Percentiles rank a stretch among this genome's conserved stretches.
Conservation (phyloP, 2,888 invertebrate species). For the Teleogryllus oceanicus region DNA sequence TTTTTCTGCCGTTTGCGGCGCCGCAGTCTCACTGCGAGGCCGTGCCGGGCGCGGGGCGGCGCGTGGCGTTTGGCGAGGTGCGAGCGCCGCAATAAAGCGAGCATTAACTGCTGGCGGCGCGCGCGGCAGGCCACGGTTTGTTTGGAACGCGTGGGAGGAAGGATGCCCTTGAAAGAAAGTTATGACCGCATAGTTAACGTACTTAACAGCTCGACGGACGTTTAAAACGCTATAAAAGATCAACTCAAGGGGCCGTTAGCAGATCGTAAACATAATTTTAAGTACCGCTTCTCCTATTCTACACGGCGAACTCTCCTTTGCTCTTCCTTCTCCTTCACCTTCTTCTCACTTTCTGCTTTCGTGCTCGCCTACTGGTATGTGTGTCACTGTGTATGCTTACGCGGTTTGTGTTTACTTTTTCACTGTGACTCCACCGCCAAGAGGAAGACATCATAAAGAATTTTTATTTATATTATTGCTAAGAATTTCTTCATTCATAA, state of each 20-base stretch:
- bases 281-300: constrained; percentile 23
- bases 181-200: background rate
- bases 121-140: background rate
- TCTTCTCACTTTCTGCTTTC: background rate
- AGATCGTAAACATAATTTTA: constrained; percentile 29
- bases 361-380: no score
- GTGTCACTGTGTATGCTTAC: background rate
- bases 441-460: no score
- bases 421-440: no score
- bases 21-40: no score
- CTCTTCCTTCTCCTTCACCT: constrained; percentile 22
- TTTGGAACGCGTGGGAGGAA: background rate
- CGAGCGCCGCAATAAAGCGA: background rate
- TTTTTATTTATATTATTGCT: background rate
- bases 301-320: constrained; percentile 20
- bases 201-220: constrained; percentile 21
- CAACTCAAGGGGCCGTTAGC: constrained; percentile 24
- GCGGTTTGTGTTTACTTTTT: background rate
- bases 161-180: background rate
- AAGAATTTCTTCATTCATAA: background rate
- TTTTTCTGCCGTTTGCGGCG: no score
- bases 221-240: constrained; percentile 34
- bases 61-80: background rate
- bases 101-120: background rate
- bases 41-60: background rate